phyloP scores from a whole-genome alignment of 2,797 vertebrate species.

The Gallinago stenura region DNA sequence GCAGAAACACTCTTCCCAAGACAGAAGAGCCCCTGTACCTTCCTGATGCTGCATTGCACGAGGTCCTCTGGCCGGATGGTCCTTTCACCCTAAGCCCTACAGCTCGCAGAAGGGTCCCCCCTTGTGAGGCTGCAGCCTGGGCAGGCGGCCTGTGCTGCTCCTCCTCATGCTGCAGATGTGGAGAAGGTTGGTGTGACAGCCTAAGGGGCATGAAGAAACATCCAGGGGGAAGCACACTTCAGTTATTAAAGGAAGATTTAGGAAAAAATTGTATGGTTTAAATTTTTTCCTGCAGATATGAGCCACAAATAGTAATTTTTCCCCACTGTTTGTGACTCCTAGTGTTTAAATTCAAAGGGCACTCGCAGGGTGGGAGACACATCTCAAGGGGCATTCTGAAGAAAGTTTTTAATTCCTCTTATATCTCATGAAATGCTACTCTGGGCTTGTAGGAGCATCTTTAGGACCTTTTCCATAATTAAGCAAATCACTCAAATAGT shows the following conservation, averaged over 20 bases:
- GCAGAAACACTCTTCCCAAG: background rate
- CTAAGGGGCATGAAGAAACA: background rate
- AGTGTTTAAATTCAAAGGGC: background rate
- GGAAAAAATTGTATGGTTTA: background rate
- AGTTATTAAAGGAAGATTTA: background rate
- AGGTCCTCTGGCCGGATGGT: background rate
- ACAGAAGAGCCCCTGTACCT: fast-evolving
- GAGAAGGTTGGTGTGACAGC: background rate
- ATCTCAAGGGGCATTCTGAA: background rate
- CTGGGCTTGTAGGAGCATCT: background rate
- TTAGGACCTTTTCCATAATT: background rate
- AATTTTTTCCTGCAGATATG: background rate
- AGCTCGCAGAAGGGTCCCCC: background rate
- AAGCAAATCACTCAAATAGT: background rate
- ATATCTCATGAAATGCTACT: background rate
- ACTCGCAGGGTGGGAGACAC: background rate
- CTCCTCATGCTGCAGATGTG: fast-evolving
- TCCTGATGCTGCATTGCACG: fast-evolving
- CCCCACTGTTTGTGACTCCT: background rate
- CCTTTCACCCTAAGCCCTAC: background rate
- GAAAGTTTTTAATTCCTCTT: background rate
- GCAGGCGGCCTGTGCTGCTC: background rate
- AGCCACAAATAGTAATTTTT: background rate
- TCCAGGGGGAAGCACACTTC: fast-evolving
- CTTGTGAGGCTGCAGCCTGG: background rate